These are phyloP conservation scores for Uloborus plumipes DNA, from an alignment of 2,888 invertebrate genomes.

Conservation along the genomic window DNA sequence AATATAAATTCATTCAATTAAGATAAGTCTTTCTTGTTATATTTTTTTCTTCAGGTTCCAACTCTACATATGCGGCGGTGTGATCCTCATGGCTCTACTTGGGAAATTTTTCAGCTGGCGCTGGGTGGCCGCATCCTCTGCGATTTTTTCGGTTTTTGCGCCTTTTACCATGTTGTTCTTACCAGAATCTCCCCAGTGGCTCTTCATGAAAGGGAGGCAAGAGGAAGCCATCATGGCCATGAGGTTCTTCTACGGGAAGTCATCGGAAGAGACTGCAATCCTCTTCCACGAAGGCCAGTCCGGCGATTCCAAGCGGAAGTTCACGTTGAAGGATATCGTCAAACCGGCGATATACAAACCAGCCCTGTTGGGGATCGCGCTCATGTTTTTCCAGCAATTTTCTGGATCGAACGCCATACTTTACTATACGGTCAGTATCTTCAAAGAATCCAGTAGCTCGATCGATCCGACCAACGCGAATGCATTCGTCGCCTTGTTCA, in stretches of 20 bases:
- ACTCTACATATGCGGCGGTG: slow-evolving; percentile 62
- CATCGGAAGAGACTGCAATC: slow-evolving; percentile 23
- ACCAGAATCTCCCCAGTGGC: slow-evolving; percentile 66
- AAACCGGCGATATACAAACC: slow-evolving; percentile 70
- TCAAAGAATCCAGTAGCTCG: slow-evolving; percentile 69
- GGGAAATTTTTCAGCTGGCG: slow-evolving; percentile 61
- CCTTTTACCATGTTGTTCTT: slow-evolving; percentile 48
- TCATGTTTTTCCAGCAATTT: slow-evolving; percentile 72
- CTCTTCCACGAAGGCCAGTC: slow-evolving; percentile 30
- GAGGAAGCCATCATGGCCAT: slow-evolving; percentile 51
- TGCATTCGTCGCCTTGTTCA: slow-evolving; percentile 70
- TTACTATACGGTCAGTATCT: slow-evolving; percentile 72
- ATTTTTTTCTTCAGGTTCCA: no score
- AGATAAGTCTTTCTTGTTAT: no score
- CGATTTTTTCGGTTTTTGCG: slow-evolving; percentile 24
- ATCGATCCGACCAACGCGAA: slow-evolving; percentile 67
- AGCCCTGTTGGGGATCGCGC: slow-evolving; percentile 68
- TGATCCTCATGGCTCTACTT: slow-evolving; percentile 45
- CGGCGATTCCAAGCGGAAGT: neutral
- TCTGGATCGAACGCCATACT: slow-evolving; percentile 73
- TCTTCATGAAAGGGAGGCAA: slow-evolving; percentile 44
- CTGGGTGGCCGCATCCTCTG: slow-evolving; percentile 49
- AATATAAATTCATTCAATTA: no score
- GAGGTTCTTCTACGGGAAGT: slow-evolving; percentile 41
- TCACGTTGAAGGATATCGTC: slow-evolving; percentile 30